Base-by-base conservation (phyloP, 1,140 invertebrate genomes). In the Ptiloglossa arizonensis region DNA sequence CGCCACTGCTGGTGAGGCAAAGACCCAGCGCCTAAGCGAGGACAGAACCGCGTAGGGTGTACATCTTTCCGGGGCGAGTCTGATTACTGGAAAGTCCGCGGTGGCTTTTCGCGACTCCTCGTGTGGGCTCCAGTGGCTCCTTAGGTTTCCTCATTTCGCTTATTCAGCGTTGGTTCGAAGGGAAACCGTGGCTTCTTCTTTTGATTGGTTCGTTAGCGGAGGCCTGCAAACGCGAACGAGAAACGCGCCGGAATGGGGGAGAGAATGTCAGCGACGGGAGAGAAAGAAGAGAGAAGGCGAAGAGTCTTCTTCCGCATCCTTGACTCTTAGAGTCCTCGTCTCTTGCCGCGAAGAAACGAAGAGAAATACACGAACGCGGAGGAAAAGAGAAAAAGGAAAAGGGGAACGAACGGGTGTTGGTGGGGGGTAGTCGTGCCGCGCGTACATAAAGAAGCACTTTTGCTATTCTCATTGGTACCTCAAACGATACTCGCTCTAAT, bases 191-290 rank as follows among this genome's bases (percentile, higher is more conserved):
- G 8, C 52, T 60, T 71, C 52, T 69, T 60, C 59, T 79, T 83
- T 82, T 57, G 81, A 82, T 82, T 64, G 80, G 74, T 83, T 83
- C 80, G 63, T 83, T 82, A 83, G 63, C 67, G 27, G n/a, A 8
- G 70, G n/a, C 27, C 50, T 8, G 32, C 59, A 38, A n/a, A 46
- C 41, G 22, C 56, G 78, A 76, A 62, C 56, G 29, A 76, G 48
- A 13, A 32, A 32, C 44, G 29, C 63, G 24, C 13, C 27, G 8
- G 15, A 48, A 32, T 50, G 35, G 50, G 24, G 29, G 13, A 48
- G 41, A 27, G 35, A 41, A 9, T 2, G 6, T 11, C 29, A 9
- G 22, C n/a, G 56, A 54, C 48, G n/a, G 17, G 27, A 48, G 22
- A n/a, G 11, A 9, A 41, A 44, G 24, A 50, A 79, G 50, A 68